Evolutionary conservation across 1,140 invertebrate species (phyloP).

Genomic region (Meloidogyne hapla): DNA sequence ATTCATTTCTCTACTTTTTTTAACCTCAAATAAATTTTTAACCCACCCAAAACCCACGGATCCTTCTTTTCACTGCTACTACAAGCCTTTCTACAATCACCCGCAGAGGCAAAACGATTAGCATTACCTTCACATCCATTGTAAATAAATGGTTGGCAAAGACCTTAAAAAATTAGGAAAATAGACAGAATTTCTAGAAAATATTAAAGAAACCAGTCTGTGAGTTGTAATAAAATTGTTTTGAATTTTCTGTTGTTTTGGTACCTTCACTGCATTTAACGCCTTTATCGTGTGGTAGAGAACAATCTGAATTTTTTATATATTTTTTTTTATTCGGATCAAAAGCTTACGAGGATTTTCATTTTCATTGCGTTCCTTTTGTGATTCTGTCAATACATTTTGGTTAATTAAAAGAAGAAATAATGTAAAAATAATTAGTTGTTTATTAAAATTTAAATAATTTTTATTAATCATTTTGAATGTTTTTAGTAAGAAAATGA

Average conservation of each 20-base stretch:
- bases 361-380: background rate
- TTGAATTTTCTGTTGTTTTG: conserved; percentile 4
- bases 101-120: conserved; percentile 30
- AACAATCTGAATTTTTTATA: background rate
- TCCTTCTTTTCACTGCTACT: background rate
- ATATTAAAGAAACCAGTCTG: background rate
- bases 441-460: background rate
- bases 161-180: conserved; percentile 1
- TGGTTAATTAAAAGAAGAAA: background rate
- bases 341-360: background rate
- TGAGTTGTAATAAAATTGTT: conserved; percentile 1
- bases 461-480: background rate
- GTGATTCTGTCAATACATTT: background rate
- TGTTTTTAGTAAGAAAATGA: background rate
- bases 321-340: background rate
- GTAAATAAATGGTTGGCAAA: conserved; percentile 29
- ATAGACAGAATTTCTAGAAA: background rate
- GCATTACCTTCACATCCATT: conserved; percentile 32
- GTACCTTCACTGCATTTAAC: background rate
- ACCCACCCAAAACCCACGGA: conserved; percentile 13
- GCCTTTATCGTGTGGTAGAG: background rate
- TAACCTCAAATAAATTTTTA: too few relatives aligned
- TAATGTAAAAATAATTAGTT: background rate
- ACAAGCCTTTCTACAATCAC: conserved; percentile 37
- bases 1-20: conserved; percentile 33